Evolutionary conservation across 2,113 vertebrate species (phyloP).

Genomic region (Pardalotus punctatus): DNA sequence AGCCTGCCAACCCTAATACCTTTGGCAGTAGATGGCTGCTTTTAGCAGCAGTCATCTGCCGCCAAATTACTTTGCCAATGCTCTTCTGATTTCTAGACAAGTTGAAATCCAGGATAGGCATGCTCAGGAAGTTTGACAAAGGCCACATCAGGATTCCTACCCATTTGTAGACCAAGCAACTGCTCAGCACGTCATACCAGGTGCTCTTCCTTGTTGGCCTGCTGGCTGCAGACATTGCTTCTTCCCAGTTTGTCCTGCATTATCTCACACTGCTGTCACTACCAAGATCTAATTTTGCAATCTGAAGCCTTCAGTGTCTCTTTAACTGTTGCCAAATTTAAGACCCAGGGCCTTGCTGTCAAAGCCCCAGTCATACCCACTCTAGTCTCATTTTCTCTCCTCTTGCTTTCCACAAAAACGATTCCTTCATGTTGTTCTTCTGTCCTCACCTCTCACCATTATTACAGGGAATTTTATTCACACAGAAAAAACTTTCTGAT

Average conservation of each 20-base stretch:
- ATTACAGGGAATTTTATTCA: not conserved
- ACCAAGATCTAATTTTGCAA: not conserved
- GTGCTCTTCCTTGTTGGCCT: not conserved
- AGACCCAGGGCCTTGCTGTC: not conserved
- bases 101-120: not conserved
- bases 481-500: not conserved
- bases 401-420: not conserved
- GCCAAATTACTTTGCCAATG: not conserved
- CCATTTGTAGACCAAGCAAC: not conserved
- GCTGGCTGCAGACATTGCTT: not conserved
- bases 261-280: not conserved
- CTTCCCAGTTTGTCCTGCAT: not conserved
- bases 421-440: not conserved
- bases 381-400: not conserved
- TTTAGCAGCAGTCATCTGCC: not conserved
- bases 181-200: not conserved
- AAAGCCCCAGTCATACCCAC: not conserved
- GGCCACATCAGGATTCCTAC: not conserved
- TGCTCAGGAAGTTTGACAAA: not conserved
- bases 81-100: not conserved
- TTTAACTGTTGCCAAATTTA: not conserved
- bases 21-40: not conserved
- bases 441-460: not conserved
- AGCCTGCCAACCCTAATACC: not conserved
- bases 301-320: not conserved